These are phyloP conservation scores for Bombycilla garrulus DNA, from an alignment of 2,113 vertebrate genomes.

Conservation along the genomic window DNA sequence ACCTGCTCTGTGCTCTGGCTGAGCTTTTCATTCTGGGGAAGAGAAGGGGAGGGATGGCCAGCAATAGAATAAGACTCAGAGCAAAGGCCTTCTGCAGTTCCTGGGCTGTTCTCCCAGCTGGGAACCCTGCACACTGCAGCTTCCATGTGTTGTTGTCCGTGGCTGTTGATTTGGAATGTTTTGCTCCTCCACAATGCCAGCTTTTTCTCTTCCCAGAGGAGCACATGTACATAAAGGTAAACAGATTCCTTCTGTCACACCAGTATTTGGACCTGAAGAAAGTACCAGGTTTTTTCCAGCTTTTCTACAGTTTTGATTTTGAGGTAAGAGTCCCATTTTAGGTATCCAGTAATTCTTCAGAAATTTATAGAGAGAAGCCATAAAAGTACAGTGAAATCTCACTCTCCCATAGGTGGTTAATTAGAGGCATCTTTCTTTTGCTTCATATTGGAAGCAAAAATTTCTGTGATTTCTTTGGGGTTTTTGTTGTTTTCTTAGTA, in stretches of 20 bases:
- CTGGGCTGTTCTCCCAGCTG: neutral
- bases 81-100: neutral
- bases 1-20: neutral
- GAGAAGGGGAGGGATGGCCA: neutral
- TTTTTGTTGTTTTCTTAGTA: neutral
- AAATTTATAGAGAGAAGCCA: neutral
- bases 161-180: neutral
- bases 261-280: slow-evolving; percentile 87
- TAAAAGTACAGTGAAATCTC: neutral
- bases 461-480: neutral
- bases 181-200: neutral
- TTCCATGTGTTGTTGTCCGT: neutral
- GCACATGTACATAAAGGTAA: slow-evolving; percentile 91
- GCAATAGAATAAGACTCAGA: neutral
- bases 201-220: slow-evolving; percentile 79
- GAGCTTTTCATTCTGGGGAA: neutral
- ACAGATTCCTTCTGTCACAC: slow-evolving; percentile 87
- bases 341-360: neutral
- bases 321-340: slow-evolving; percentile 75
- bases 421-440: neutral
- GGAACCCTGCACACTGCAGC: neutral
- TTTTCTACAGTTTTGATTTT: slow-evolving; percentile 90
- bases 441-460: neutral
- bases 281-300: slow-evolving; percentile 90
- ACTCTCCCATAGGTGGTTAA: neutral